Evolutionary conservation across 2,888 invertebrate genomes (phyloP).

Genomic region (Lapara coniferarum): DNA sequence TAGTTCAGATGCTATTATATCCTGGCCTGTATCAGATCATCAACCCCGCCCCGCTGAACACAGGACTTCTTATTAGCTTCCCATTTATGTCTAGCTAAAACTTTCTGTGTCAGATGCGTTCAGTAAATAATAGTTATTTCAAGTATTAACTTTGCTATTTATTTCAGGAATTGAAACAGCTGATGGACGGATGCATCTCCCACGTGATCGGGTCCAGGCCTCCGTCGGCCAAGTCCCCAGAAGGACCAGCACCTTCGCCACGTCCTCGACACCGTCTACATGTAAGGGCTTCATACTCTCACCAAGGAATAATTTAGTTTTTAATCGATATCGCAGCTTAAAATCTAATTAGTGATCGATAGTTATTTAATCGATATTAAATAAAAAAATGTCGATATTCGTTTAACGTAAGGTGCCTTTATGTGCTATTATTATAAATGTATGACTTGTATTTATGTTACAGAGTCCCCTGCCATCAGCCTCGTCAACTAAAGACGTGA

Average conservation of each 20-base stretch:
- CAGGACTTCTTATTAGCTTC: too few relatives aligned
- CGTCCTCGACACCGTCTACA: conserved; percentile 52
- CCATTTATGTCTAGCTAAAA: too few relatives aligned
- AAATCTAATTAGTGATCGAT: too few relatives aligned
- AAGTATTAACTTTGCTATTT: not conserved
- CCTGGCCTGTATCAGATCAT: too few relatives aligned
- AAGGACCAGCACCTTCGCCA: conserved; percentile 38
- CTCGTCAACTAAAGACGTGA: conserved; percentile 50
- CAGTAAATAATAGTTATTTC: too few relatives aligned
- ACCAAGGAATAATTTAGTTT: too few relatives aligned
- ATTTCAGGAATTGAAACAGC: conserved; percentile 84
- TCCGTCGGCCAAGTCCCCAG: conserved; percentile 31
- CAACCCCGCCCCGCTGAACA: too few relatives aligned
- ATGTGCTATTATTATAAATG: not conserved
- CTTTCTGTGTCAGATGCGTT: too few relatives aligned
- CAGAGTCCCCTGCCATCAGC: conserved; percentile 58
- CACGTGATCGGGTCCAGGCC: conserved; percentile 90
- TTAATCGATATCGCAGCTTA: too few relatives aligned
- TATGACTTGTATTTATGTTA: not conserved
- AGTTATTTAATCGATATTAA: too few relatives aligned
- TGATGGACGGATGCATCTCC: conserved; percentile 93
- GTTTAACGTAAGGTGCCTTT: not conserved
- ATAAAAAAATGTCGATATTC: not conserved
- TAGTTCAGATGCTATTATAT: too few relatives aligned
- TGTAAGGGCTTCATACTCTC: conserved; percentile 39